Evolutionary conservation across 1,140 invertebrate genomes (phyloP).

Genomic region (Hycleus cichorii): DNA sequence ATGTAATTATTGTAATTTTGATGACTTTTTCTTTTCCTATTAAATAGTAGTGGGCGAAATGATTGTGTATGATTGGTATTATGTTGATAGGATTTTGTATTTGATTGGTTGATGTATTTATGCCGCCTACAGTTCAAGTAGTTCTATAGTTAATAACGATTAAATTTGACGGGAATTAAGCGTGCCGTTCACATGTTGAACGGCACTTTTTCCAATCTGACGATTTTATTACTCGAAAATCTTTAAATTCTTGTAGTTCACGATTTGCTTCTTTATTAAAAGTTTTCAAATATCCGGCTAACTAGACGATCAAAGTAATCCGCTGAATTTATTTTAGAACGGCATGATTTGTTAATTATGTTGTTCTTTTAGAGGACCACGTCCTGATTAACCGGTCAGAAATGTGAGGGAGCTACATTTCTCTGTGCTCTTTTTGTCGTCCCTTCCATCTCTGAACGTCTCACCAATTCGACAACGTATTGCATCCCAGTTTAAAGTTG

Average conservation of each 20-base stretch:
- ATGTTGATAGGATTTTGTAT: conserved; percentile 5
- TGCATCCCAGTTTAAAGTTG: not conserved
- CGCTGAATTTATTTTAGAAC: no score
- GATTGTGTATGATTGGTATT: conserved; percentile 4
- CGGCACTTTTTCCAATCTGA: no score
- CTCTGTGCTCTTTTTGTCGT: not conserved
- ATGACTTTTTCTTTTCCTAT: not conserved
- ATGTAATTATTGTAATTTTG: conserved; percentile 1
- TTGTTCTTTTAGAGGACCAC: no score
- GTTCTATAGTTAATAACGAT: not conserved
- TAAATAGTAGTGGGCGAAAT: conserved; percentile 4
- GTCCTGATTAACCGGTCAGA: no score
- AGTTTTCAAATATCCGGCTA: no score
- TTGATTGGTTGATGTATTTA: conserved; percentile 8
- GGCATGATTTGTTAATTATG: no score
- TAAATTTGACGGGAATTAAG: no score
- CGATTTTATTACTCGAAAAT: no score
- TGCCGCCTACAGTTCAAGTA: conserved; percentile 9
- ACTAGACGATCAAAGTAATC: no score
- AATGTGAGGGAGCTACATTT: not conserved
- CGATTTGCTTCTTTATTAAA: no score
- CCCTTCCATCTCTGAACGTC: not conserved
- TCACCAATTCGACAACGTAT: not conserved
- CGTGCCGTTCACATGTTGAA: no score
- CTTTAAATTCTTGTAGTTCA: no score